A percentile compares a stretch with the other conserved stretches of the same genome.
Conservation (phyloP, 2,888 invertebrate genomes). For the Hirtodrosophila histrioides region DNA sequence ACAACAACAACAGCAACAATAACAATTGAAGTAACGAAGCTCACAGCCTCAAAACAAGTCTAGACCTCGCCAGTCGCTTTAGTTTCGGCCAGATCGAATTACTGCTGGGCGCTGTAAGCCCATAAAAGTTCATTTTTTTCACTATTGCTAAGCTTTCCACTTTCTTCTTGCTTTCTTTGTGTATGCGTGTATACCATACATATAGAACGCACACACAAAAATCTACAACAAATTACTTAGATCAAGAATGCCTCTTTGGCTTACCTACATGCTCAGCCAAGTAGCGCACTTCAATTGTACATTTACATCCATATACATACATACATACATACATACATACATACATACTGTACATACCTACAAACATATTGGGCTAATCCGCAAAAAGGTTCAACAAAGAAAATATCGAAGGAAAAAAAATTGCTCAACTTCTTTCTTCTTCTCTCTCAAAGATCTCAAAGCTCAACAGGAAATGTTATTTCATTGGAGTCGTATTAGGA, state of each 20-base stretch:
- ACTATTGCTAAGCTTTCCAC: background rate
- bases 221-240: no score
- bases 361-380: no score
- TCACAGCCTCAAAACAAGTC: conserved; percentile 12
- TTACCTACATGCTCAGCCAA: conserved; percentile 16
- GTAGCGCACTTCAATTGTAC: conserved; percentile 43
- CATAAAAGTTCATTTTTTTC: background rate
- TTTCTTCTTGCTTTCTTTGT: no score
- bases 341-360: background rate
- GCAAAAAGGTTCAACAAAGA: no score
- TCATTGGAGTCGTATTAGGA: no score
- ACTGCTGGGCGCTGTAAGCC: background rate
- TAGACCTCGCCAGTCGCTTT: background rate
- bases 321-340: conserved; percentile 5
- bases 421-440: no score
- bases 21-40: conserved; percentile 3
- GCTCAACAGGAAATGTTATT: no score
- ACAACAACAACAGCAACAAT: conserved; percentile 18
- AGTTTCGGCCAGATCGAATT: conserved; percentile 4
- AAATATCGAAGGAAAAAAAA: no score
- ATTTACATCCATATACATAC: conserved; percentile 14
- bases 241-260: no score
- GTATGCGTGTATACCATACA: no score
- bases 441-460: no score
- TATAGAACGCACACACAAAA: no score